Evolutionary conservation across 2,797 vertebrate genomes (phyloP).

Genomic region (Chiroxiphia lanceolata): DNA sequence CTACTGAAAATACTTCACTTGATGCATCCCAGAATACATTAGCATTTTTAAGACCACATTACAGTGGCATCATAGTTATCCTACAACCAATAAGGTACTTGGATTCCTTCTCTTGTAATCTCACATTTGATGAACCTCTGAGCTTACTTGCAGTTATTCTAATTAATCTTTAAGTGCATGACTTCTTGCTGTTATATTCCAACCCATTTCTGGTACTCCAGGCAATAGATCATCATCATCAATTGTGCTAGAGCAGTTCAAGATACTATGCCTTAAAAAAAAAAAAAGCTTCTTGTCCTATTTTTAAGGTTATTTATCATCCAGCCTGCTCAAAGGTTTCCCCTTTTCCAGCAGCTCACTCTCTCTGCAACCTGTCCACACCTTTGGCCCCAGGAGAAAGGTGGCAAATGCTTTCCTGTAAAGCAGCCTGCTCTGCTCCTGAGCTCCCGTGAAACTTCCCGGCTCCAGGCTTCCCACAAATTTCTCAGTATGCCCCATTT

Average conservation of each 20-base stretch:
- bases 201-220: conserved; percentile 8
- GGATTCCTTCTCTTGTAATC: conserved; percentile 16
- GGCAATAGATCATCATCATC: conserved; percentile 7
- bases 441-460: neutral
- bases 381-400: neutral
- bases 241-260: neutral
- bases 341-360: neutral
- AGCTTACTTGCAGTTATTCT: neutral
- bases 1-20: conserved; percentile 38
- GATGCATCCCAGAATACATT: conserved; percentile 50
- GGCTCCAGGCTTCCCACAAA: neutral
- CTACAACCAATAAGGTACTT: neutral
- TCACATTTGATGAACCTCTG: conserved; percentile 19
- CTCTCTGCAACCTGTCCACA: neutral
- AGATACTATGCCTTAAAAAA: neutral
- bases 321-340: neutral
- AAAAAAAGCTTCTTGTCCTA: neutral
- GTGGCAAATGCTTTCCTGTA: neutral
- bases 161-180: conserved; percentile 60
- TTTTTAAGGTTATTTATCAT: neutral
- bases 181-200: conserved; percentile 32
- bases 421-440: neutral
- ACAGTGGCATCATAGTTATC: neutral
- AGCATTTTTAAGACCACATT: conserved; percentile 55
- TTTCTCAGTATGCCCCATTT: neutral